Conservation (phyloP, 2,797 vertebrate species). For the Staurois parvus region DNA sequence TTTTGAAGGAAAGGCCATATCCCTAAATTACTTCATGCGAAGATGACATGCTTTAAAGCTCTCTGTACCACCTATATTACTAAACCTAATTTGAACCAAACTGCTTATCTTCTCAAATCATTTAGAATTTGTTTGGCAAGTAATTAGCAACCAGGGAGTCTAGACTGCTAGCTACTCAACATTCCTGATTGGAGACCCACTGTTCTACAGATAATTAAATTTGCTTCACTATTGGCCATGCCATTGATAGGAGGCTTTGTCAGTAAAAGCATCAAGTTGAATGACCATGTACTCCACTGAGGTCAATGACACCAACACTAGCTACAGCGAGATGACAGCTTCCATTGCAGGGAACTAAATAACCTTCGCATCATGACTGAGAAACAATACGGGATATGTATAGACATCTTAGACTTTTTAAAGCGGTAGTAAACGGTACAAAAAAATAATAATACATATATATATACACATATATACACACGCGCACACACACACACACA, state of each 20-base stretch:
- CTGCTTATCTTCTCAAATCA: background rate
- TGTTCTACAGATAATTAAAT: constrained; percentile 18
- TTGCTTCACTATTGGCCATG: constrained; percentile 11
- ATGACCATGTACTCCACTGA: background rate
- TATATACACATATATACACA: too few species aligned
- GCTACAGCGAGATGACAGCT: background rate
- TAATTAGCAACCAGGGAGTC: constrained; percentile 21
- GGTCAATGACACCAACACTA: background rate
- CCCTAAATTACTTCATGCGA: background rate
- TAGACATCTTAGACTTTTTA: background rate
- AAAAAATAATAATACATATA: too few species aligned
- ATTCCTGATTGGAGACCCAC: constrained; percentile 13
- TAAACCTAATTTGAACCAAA: background rate
- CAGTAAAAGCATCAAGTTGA: background rate
- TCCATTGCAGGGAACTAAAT: background rate
- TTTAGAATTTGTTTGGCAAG: background rate
- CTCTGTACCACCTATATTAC: background rate
- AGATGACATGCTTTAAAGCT: background rate
- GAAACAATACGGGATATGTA: too few species aligned
- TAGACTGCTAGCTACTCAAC: constrained; percentile 18
- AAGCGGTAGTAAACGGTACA: too few species aligned
- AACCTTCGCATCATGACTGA: background rate
- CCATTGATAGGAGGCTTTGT: constrained; percentile 5
- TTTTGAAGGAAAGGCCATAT: too few species aligned
- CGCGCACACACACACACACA: too few species aligned